Evolutionary conservation across 2,113 vertebrate genomes (phyloP).

Genomic region (Corynorhinus townsendii): DNA sequence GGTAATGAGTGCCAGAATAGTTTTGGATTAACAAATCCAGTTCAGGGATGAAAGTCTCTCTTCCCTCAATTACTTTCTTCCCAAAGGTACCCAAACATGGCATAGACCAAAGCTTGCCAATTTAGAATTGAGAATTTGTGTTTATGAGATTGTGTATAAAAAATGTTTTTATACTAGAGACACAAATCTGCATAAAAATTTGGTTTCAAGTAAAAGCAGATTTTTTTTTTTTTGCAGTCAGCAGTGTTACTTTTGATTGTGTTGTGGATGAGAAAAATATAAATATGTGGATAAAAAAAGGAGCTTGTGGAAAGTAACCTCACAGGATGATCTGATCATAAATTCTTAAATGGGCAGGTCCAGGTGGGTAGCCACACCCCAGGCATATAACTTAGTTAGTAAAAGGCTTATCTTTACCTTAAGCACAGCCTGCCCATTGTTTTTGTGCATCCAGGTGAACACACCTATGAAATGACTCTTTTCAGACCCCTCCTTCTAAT

Average conservation of each 20-base stretch:
- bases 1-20: conserved; percentile 62
- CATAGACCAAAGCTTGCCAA: neutral
- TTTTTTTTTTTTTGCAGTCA: conserved; percentile 16
- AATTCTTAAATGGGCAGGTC: neutral
- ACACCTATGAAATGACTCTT: neutral
- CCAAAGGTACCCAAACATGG: neutral
- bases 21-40: conserved; percentile 62
- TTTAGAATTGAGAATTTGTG: conserved; percentile 24
- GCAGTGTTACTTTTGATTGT: conserved; percentile 27
- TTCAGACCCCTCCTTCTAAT: neutral
- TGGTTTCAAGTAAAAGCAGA: conserved; percentile 28
- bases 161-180: conserved; percentile 29
- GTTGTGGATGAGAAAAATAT: neutral
- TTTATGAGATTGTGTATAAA: neutral
- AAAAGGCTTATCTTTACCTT: neutral
- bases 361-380: neutral
- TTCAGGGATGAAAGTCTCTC: conserved; percentile 40
- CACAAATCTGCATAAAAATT: conserved; percentile 12
- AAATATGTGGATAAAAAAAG: neutral
- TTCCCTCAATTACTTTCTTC: neutral
- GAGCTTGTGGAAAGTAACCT: neutral
- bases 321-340: neutral
- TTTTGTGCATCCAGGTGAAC: neutral
- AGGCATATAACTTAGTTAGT: neutral
- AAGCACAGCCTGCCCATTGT: neutral